Conservation (phyloP, 2,113 vertebrate species). For the Trogon melanurus region DNA sequence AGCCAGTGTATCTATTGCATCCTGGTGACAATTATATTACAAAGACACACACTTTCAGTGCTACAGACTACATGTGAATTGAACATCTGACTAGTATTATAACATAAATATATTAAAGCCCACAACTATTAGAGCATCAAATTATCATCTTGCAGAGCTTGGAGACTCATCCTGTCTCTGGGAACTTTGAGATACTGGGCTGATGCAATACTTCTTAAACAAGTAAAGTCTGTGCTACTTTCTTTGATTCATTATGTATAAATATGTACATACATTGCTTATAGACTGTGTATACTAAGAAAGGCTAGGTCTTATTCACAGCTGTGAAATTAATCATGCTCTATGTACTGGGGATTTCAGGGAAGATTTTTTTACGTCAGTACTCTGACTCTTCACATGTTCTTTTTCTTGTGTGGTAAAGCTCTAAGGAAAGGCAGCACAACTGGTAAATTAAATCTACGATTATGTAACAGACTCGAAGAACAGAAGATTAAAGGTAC, state of each 20-base stretch:
- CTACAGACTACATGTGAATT: not conserved
- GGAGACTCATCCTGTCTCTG: not conserved
- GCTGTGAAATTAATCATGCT: conserved; percentile 26
- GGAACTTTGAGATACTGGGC: not conserved
- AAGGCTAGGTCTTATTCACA: conserved; percentile 5
- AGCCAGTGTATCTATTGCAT: not conserved
- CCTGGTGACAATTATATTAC: not conserved
- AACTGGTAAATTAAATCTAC: not conserved
- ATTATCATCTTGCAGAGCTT: conserved; percentile 21
- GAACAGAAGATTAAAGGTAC: not conserved
- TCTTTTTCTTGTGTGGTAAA: not conserved
- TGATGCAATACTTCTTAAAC: conserved; percentile 34
- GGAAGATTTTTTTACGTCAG: not conserved
- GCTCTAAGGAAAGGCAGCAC: not conserved
- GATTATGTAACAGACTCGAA: not conserved
- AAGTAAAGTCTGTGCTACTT: conserved; percentile 1
- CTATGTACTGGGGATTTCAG: not conserved
- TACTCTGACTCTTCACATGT: not conserved
- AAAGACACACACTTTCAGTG: not conserved
- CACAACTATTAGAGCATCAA: conserved; percentile 10
- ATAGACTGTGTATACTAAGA: not conserved
- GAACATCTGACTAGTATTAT: conserved; percentile 39
- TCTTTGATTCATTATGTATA: conserved; percentile 12
- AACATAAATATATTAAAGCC: not conserved
- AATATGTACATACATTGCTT: conserved; percentile 8